Evolutionary conservation across 2,797 vertebrate species (phyloP), one percentile per base, ranked within the genome.

Genomic region (Melanotaenia pygmaea): DNA sequence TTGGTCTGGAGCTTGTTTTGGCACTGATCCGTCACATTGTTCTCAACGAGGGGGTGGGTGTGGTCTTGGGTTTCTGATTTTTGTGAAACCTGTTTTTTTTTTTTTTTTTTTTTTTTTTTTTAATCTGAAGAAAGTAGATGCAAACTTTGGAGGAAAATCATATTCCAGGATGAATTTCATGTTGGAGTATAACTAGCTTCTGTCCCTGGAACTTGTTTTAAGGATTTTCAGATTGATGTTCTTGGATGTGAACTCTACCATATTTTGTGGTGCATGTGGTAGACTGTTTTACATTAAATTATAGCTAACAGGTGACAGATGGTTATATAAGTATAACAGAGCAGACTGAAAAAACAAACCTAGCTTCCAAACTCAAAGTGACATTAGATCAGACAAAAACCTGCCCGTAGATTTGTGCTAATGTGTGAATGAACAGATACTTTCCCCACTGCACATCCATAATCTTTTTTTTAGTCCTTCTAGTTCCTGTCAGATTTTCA

Each of bases 1-100:
- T 99, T 50, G 97, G 98, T 92, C 94, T 99, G 79, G 94, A 97
- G 60, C 95, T 99, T 64, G 94, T 99, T 59, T 85, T 96, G 79
- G 95, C 95, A 1, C 96, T 99, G 64, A 99, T 99, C 86, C 95
- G 93, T 77, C 89, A 98, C 76, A 97, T 93, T 73, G 92, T 92
- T 22, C 72, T 82, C 30, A 87, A 73, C 0, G 88, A 93, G 1
- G 83, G 86, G 70, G 92, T 98, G 91, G 91, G 84, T 85, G 74
- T 62, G 50, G 20, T 37, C 22, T 24, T 8, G 2, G 14, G 1
- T 38, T 1, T 71, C 16, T 47, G 50, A 24, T 66, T 68, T 67
- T 54, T 54, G 35, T 43, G 38, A 56, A 50, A 32, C 13, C 8
- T 50, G 22, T 1, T 26, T 26, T 26, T 26, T 13, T 0, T 30